Percentiles rank a stretch among this genome's conserved stretches.
These are phyloP conservation scores for Clistopyga incitator DNA, from an alignment of 2,888 invertebrate species.

Conservation along the genomic window DNA sequence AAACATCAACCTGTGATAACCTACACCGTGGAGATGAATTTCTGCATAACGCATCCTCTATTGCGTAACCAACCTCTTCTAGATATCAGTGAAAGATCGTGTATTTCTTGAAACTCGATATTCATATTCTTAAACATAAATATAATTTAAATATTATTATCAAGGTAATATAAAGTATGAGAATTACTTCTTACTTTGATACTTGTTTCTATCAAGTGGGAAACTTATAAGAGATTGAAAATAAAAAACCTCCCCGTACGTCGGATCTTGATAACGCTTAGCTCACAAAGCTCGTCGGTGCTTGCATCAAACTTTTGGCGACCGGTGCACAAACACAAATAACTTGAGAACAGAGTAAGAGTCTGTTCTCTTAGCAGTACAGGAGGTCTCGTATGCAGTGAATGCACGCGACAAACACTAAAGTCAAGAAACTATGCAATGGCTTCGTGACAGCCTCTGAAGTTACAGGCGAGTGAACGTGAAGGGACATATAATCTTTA, in stretches of 20 bases:
- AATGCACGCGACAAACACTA: constrained; percentile 56
- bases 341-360: constrained; percentile 65
- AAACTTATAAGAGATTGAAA: constrained; percentile 13
- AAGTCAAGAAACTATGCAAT: constrained; percentile 61
- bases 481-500: constrained; percentile 22
- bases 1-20: too few relatives aligned
- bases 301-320: constrained; percentile 58
- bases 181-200: background rate
- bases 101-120: too few relatives aligned
- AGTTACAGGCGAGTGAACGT: constrained; percentile 2
- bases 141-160: too few relatives aligned
- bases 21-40: too few relatives aligned
- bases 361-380: constrained; percentile 4
- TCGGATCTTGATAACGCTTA: constrained; percentile 27
- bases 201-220: background rate
- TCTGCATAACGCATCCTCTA: too few relatives aligned
- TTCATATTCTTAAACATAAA: too few relatives aligned
- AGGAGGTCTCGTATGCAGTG: background rate
- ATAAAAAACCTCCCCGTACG: constrained; percentile 37
- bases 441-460: constrained; percentile 21
- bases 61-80: too few relatives aligned
- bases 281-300: constrained; percentile 36
- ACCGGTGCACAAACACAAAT: constrained; percentile 67
- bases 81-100: too few relatives aligned
- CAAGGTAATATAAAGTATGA: background rate